Base-by-base conservation (phyloP, 2,113 vertebrate genomes). In the Poicephalus gulielmi region DNA sequence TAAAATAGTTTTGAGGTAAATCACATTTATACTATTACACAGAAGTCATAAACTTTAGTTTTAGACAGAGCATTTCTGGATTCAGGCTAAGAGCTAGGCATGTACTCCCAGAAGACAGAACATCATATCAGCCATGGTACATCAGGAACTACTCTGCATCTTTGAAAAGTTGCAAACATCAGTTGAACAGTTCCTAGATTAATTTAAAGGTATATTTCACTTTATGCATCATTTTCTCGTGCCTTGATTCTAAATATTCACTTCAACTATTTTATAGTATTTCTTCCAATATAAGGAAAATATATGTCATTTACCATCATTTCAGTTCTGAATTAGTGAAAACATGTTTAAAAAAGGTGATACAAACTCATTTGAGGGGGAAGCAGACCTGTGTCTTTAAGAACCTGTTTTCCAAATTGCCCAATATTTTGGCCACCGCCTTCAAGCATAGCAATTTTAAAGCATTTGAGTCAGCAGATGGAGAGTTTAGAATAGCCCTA, bases 401-500 rank as follows among this genome's bases (percentile, higher is more conserved):
- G 66, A 79, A 71, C 6, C 7, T 73, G n/a, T 67, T 84, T 90
- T 70, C 43, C 50, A 53, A 68, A 88, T 79, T 78, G 33, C 77
- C 33, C 25, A 43, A 11, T 70, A 47, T 71, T 94, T 94, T 86
- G 92, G 57, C 69, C 69, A 55, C 55, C 43, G 75, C 62, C 55
- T 53, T 71, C 43, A 90, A 84, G 24, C 8, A 60, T n/a, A 78
- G 49, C 80, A 75, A 89, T 78, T 90, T 63, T 81, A 53, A 83
- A 95, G 46, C 16, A 18, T 86, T 89, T 88, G 94, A 88, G 73
- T 95, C 94, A 95, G 86, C 94, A 93, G 11, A 43, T 49, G 37
- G 80, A 52, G 64, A 76, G n/a, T 92, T 91, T 81, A 39, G 68
- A 94, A 86, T 59, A 86, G 37, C 43, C 50, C 19, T n/a, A 6